phyloP scores from a whole-genome alignment of 2,113 vertebrate species.

The Myotis brandtii region DNA sequence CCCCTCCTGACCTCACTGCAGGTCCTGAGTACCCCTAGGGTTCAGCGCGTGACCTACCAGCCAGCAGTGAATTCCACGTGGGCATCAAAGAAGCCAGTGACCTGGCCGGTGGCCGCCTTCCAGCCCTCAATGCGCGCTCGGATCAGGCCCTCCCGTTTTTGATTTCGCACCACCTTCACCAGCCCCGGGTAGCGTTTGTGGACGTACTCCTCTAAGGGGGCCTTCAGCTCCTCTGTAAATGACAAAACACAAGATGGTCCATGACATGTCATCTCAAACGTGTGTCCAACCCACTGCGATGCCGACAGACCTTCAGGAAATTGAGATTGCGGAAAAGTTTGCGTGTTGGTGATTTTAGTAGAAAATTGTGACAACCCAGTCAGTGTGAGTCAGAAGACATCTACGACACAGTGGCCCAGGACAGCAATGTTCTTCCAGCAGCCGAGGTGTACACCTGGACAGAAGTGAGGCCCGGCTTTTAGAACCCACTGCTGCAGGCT shows the following conservation, averaged over 20 bases:
- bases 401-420: not conserved
- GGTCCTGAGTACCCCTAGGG: rapidly evolving
- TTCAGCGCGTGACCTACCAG: slow-evolving; percentile 89
- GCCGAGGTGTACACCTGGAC: rapidly evolving
- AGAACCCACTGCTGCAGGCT: not conserved
- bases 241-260: not conserved
- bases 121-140: slow-evolving; percentile 97
- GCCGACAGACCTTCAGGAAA: not conserved
- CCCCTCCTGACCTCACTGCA: not conserved
- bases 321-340: not conserved
- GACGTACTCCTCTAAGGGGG: slow-evolving; percentile 95
- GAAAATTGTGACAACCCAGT: not conserved
- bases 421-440: rapidly evolving
- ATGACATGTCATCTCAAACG: not conserved
- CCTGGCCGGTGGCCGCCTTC: slow-evolving; percentile 95
- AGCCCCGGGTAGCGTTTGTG: slow-evolving; percentile 97
- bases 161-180: slow-evolving; percentile 97
- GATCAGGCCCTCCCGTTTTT: slow-evolving; percentile 96
- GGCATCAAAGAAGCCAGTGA: slow-evolving; percentile 97
- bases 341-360: not conserved
- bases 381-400: not conserved
- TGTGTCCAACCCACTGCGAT: not conserved
- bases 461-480: not conserved
- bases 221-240: slow-evolving; percentile 94
- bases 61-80: slow-evolving; percentile 98